Conservation (phyloP, 2,113 vertebrate genomes). For the Australoheros scitulus region DNA sequence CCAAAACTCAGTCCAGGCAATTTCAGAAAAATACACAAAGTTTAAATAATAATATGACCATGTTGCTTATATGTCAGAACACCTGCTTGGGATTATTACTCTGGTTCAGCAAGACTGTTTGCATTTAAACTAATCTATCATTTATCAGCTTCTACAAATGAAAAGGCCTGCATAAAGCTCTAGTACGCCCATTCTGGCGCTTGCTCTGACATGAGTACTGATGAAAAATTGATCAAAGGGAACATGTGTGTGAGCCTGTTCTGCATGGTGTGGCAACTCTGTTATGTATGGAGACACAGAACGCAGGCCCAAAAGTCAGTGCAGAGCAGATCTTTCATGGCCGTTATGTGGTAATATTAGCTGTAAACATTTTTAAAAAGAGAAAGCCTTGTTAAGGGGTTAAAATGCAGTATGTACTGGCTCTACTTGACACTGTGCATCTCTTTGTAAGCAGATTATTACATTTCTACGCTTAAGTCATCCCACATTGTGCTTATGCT, state of each 20-base stretch:
- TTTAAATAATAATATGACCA: conserved; percentile 34
- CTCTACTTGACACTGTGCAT: not conserved
- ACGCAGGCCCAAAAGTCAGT: not conserved
- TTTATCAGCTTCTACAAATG: conserved; percentile 43
- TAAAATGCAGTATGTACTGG: not conserved
- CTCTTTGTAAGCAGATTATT: conserved; percentile 2
- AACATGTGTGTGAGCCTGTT: conserved; percentile 16
- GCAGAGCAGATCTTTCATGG: not conserved
- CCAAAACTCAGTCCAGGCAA: not conserved
- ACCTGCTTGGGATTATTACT: conserved; percentile 28
- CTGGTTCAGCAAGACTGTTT: not conserved
- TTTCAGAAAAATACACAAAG: not conserved
- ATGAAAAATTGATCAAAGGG: conserved; percentile 58
- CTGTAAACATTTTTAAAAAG: not conserved
- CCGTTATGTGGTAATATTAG: not conserved
- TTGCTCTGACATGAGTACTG: conserved; percentile 29
- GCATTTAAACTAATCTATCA: conserved; percentile 34
- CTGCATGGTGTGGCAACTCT: not conserved
- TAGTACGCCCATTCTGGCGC: not conserved
- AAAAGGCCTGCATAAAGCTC: not conserved
- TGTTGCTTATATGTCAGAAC: conserved; percentile 28
- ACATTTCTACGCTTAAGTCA: conserved; percentile 3
- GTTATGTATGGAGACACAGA: conserved; percentile 7
- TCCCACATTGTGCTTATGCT: not conserved
- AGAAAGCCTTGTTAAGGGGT: not conserved